phyloP scores from a whole-genome alignment of 2,888 invertebrate genomes.

The Melinaea menophilus region DNA sequence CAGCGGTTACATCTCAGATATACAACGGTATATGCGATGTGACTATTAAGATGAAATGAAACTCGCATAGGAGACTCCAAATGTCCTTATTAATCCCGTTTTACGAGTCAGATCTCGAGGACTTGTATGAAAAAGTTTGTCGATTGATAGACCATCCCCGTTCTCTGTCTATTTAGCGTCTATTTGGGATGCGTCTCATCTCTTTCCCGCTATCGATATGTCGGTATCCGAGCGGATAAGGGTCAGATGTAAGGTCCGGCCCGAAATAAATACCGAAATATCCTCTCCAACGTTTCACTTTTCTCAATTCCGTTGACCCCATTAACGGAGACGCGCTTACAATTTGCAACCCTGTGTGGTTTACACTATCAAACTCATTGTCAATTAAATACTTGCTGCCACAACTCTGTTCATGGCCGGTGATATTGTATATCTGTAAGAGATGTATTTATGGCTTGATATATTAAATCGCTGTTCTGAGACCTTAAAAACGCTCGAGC shows the following conservation, averaged over 20 bases:
- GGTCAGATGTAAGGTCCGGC: constrained; percentile 42
- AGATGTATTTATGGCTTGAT: constrained; percentile 39
- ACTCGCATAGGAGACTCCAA: constrained; percentile 47
- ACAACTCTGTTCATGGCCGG: constrained; percentile 44
- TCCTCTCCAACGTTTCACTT: constrained; percentile 62
- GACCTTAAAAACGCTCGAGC: constrained; percentile 45
- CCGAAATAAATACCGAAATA: constrained; percentile 54
- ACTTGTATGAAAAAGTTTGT: constrained; percentile 22
- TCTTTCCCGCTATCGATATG: constrained; percentile 39
- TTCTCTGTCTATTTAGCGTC: constrained; percentile 38
- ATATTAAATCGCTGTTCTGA: constrained; percentile 32
- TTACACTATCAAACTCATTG: constrained; percentile 61
- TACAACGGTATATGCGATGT: constrained; percentile 22
- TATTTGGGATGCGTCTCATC: constrained; percentile 38
- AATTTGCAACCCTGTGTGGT: constrained; percentile 47
- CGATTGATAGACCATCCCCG: constrained; percentile 35
- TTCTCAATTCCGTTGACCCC: constrained; percentile 72
- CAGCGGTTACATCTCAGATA: constrained; percentile 28
- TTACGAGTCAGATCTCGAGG: constrained; percentile 35
- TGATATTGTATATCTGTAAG: constrained; percentile 45
- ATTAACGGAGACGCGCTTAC: constrained; percentile 59
- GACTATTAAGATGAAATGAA: constrained; percentile 38
- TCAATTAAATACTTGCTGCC: constrained; percentile 59
- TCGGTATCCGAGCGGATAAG: constrained; percentile 43
- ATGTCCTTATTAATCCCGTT: constrained; percentile 56